phyloP scores from a whole-genome alignment of 2,797 vertebrate species.

The Adelosebastes latens region DNA sequence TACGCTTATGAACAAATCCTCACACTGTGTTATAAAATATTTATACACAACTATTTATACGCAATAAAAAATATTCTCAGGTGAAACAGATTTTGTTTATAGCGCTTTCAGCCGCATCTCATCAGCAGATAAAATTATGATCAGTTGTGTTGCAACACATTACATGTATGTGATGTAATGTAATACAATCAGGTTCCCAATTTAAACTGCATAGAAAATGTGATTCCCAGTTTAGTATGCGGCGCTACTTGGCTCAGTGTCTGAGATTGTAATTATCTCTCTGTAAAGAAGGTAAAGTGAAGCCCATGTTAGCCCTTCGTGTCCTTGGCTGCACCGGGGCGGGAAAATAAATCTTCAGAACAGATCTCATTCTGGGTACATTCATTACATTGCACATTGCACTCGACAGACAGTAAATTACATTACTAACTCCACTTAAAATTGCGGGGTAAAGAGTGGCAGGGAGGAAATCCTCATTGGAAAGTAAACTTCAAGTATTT shows the following conservation, averaged over 20 bases:
- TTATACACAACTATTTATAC: not conserved
- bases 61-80: no score
- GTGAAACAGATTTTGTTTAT: not conserved
- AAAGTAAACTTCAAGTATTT: constrained; percentile 31
- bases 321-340: constrained; percentile 54
- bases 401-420: constrained; percentile 54
- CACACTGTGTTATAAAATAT: not conserved
- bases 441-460: constrained; percentile 35
- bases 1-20: not conserved
- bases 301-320: constrained; percentile 47
- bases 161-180: not conserved
- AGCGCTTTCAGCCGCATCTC: not conserved
- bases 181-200: constrained; percentile 22
- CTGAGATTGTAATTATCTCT: constrained; percentile 70
- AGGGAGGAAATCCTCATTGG: constrained; percentile 36
- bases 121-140: not conserved
- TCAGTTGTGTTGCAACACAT: not conserved
- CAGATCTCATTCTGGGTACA: constrained; percentile 56
- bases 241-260: constrained; percentile 40
- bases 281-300: constrained; percentile 61
- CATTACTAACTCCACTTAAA: constrained; percentile 48
- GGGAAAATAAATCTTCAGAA: constrained; percentile 64
- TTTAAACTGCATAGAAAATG: constrained; percentile 45
- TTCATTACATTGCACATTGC: constrained; percentile 51
- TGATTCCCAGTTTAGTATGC: constrained; percentile 52